Evolutionary conservation across 1,140 invertebrate species (phyloP).

Genomic region (Penaeus indicus): DNA sequence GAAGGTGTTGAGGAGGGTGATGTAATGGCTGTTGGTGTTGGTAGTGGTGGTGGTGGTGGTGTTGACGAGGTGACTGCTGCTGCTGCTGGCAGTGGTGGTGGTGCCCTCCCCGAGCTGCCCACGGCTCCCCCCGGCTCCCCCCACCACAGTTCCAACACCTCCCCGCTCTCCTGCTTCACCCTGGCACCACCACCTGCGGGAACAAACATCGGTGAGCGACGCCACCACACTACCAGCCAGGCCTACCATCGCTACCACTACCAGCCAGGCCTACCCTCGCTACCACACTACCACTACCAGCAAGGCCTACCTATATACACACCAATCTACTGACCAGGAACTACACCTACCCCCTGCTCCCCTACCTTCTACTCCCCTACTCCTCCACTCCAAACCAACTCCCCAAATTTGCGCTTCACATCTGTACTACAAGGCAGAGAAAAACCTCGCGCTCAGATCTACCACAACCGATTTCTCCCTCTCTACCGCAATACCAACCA

Average conservation of each 20-base stretch:
- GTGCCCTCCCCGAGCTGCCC: slow-evolving; percentile 6
- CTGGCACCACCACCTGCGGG: slow-evolving; percentile 45
- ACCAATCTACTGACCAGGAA: background rate
- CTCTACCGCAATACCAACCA: background rate
- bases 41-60: slow-evolving; percentile 29
- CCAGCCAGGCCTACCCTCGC: background rate
- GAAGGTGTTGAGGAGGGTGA: slow-evolving; percentile 2
- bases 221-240: slow-evolving; percentile 20
- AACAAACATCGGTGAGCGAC: slow-evolving; percentile 27
- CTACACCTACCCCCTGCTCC: background rate
- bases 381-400: background rate
- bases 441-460: no score
- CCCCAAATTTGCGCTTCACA: background rate
- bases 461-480: background rate
- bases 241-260: slow-evolving; percentile 32
- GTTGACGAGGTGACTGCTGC: slow-evolving; percentile 5
- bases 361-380: background rate
- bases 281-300: no score
- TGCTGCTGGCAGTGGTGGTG: slow-evolving; percentile 38
- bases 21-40: background rate
- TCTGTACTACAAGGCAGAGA: no score
- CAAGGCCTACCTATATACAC: no score
- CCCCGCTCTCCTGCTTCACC: slow-evolving; percentile 53
- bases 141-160: slow-evolving; percentile 49
- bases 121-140: slow-evolving; percentile 29